Percentiles rank a stretch among this genome's conserved stretches.
phyloP scores from a whole-genome alignment of 1,140 invertebrate species.

The Agrypnia vestita region DNA sequence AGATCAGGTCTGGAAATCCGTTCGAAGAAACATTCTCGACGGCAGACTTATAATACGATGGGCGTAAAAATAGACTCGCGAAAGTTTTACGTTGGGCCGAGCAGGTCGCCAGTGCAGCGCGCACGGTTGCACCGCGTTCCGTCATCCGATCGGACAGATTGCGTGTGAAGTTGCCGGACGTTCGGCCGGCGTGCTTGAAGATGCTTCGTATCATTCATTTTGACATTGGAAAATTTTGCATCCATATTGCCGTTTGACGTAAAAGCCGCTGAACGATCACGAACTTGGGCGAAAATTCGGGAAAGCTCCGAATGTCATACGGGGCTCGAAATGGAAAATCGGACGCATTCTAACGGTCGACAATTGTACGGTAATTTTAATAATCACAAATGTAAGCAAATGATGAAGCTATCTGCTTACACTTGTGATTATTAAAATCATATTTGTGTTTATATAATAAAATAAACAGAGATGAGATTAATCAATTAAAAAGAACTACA shows the following conservation, averaged over 20 bases:
- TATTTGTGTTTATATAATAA: too few species aligned
- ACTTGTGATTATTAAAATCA: too few species aligned
- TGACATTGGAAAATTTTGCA: background rate
- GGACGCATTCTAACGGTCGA: too few species aligned
- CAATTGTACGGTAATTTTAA: too few species aligned
- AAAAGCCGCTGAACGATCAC: background rate
- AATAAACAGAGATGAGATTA: too few species aligned
- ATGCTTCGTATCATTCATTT: background rate
- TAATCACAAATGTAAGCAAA: too few species aligned
- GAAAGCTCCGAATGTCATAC: too few species aligned
- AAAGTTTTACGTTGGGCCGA: conserved; percentile 14
- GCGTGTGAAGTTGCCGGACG: background rate
- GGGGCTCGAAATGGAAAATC: too few species aligned
- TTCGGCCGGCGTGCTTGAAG: background rate
- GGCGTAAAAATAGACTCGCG: conserved; percentile 28
- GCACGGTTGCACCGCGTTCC: background rate
- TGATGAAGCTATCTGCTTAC: too few species aligned
- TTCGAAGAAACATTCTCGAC: background rate
- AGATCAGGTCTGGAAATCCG: conserved; percentile 6
- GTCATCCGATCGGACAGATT: background rate
- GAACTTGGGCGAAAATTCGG: background rate
- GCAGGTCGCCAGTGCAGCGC: background rate
- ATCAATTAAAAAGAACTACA: too few species aligned
- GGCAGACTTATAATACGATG: conserved; percentile 6
- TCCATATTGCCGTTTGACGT: background rate